Percentiles rank a stretch among this genome's conserved stretches.
These are phyloP conservation scores for Scaptomyza flava DNA, from an alignment of 2,888 invertebrate genomes.

Conservation along the genomic window DNA sequence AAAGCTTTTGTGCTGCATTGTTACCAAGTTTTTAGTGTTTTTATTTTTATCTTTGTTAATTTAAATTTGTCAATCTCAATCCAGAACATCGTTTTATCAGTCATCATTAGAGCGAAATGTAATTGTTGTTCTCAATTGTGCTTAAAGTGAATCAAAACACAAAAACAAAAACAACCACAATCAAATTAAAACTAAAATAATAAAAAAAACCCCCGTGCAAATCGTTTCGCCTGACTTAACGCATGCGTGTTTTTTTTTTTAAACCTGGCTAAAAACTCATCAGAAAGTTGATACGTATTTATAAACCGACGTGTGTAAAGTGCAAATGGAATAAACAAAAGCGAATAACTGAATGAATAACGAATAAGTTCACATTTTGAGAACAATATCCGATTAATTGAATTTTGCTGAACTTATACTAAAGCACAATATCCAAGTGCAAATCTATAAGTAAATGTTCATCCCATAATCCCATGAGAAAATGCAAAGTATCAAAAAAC, in stretches of 20 bases:
- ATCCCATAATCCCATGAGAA: background rate
- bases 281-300: slow-evolving; percentile 4
- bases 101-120: slow-evolving; percentile 45
- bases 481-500: too few species aligned
- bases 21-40: slow-evolving; percentile 17
- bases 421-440: background rate
- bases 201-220: slow-evolving; percentile 38
- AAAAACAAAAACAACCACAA: slow-evolving; percentile 12
- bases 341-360: slow-evolving; percentile 1
- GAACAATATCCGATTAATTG: slow-evolving; percentile 1
- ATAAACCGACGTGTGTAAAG: slow-evolving; percentile 13
- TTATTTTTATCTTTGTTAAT: background rate
- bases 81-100: slow-evolving; percentile 45
- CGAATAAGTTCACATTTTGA: background rate
- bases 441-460: background rate
- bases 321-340: slow-evolving; percentile 42
- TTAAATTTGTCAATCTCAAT: slow-evolving; percentile 9
- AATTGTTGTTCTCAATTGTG: slow-evolving; percentile 22
- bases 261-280: slow-evolving; percentile 16
- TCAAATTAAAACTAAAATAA: slow-evolving; percentile 8
- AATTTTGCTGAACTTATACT: background rate
- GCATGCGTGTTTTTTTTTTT: slow-evolving; percentile 5
- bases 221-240: slow-evolving; percentile 41
- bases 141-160: background rate
- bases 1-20: slow-evolving; percentile 48